Base-by-base conservation (phyloP, 2,888 invertebrate genomes). In the Cryptus viduatorius region DNA sequence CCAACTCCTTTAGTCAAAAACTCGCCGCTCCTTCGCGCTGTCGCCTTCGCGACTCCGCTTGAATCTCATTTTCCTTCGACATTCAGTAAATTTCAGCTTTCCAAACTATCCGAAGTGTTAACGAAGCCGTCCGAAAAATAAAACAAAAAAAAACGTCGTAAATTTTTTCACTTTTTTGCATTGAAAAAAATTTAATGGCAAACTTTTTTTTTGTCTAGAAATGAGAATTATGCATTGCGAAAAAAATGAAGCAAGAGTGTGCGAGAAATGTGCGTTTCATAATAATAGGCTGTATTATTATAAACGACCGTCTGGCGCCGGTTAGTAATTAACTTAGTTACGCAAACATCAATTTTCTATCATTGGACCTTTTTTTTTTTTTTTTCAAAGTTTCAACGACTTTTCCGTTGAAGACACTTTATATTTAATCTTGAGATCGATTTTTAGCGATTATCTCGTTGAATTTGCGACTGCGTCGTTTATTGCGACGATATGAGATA, bases 301-400 rank as follows among this genome's bases (percentile, higher is more conserved):
- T 61, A 75, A 64, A 29, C 61, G 73, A 48, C 37, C 56, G 71
- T 71, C 73, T 64, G 73, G 73, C 73, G 73, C 73, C 73, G 31
- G 16, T 67, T 2, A 31, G 73, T 42, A 75, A 69, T 50, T 69
- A 69, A 69, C 31, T 69, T 16, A 31, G 69, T 69, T 69, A 37
- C 69, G 12, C 69, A 69, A 69, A 12, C 69, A 16, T 53, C 69
- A 69, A 69, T 71, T 71, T 71, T 56, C 53, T 56, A 42, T 42
- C 0, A 56, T 71, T 71, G 3, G n/a, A 5, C 24, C 0, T 42
- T 42, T 67, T 67, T 67, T 46, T 31, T 14, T 16, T 65, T 19
- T n/a, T 67, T 44, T 8, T 10, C 56, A 4, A 12, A 44, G 1
- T 24, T 16, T 16, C 10, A 50, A 10, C 8, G 56, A 12, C 1